These are phyloP conservation scores for Rhagium mordax DNA, from an alignment of 2,888 invertebrate genomes.

Conservation along the genomic window DNA sequence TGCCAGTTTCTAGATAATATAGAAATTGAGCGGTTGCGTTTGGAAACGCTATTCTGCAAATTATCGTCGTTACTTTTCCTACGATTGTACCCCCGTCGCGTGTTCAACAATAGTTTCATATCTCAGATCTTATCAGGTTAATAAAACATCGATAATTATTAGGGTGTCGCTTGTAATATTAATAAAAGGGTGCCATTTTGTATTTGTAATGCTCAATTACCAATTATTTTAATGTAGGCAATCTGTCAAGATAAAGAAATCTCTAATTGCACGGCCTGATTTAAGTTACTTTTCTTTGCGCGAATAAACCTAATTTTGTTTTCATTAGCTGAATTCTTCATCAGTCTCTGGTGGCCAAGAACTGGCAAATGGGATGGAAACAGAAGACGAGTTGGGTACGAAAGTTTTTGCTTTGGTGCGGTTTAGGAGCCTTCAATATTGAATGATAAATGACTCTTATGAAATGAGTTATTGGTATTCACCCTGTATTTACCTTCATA, in stretches of 20 bases:
- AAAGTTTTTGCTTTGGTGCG: no score
- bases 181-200: not conserved
- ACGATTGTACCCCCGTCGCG: not conserved
- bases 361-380: no score
- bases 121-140: slow-evolving; percentile 3
- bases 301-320: not conserved
- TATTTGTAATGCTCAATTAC: not conserved
- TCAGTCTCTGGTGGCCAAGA: not conserved
- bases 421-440: no score
- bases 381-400: no score
- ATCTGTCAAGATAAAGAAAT: not conserved
- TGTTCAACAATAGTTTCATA: slow-evolving; percentile 1
- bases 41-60: not conserved
- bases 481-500: no score
- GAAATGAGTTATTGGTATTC: no score
- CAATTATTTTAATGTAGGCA: slow-evolving; percentile 3
- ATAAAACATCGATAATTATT: slow-evolving; percentile 4
- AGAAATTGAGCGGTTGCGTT: no score
- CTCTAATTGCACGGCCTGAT: not conserved
- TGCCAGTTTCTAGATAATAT: not conserved
- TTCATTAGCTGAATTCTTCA: not conserved
- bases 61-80: not conserved
- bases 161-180: not conserved
- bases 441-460: no score
- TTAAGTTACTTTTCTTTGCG: not conserved